phyloP scores from a whole-genome alignment of 2,888 invertebrate species.

The Drosophila vallismaia region DNA sequence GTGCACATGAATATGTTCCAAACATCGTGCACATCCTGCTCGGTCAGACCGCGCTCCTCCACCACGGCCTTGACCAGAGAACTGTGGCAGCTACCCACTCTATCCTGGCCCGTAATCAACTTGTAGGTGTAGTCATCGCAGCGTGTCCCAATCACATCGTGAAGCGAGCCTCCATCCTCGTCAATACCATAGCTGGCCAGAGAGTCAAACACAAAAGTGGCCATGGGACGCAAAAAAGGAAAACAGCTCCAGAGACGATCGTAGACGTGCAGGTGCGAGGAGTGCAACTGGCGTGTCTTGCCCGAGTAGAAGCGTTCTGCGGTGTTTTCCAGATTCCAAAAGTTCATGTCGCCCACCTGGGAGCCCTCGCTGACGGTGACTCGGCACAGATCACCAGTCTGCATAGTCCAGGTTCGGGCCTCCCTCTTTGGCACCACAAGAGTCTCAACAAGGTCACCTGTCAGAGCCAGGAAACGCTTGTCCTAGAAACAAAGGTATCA shows the following conservation, averaged over 20 bases:
- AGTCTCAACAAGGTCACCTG: conserved; percentile 75
- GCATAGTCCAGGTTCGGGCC: conserved; percentile 84
- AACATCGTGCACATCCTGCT: conserved; percentile 85
- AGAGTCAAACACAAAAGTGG: conserved; percentile 84
- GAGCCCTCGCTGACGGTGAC: conserved; percentile 83
- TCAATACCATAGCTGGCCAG: conserved; percentile 84
- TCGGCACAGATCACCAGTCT: conserved; percentile 84
- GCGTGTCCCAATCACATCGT: conserved; percentile 84
- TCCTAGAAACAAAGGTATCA: conserved; percentile 38
- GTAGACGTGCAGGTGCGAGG: conserved; percentile 84
- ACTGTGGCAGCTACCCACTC: conserved; percentile 84
- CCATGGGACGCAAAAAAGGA: conserved; percentile 84
- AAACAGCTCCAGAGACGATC: conserved; percentile 85
- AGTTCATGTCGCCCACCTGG: conserved; percentile 84
- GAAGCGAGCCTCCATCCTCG: conserved; percentile 84
- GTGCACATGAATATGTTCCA: conserved; percentile 86
- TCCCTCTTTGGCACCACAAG: conserved; percentile 82
- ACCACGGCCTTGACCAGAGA: conserved; percentile 83
- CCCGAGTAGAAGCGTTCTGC: conserved; percentile 84
- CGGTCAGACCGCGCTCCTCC: conserved; percentile 82
- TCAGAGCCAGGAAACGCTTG: conserved; percentile 77
- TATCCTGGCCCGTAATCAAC: conserved; percentile 84
- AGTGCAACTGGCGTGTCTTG: conserved; percentile 85
- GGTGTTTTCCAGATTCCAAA: conserved; percentile 84
- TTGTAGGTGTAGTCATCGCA: conserved; percentile 85